Base-by-base conservation (phyloP, 1,140 invertebrate species). In the Drosophila sproati region DNA sequence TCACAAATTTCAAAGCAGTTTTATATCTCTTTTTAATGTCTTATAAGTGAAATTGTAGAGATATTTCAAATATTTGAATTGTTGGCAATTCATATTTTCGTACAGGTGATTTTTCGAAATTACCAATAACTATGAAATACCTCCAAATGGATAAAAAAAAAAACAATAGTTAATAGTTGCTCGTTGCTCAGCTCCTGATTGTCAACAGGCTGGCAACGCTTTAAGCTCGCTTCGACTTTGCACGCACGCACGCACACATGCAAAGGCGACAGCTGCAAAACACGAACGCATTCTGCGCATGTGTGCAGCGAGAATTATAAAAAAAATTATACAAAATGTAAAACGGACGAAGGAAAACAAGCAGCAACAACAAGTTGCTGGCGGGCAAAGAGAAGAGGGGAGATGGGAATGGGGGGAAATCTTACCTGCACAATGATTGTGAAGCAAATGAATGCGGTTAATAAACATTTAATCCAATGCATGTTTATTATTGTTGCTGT, bases 391-490 rank as follows among this genome's bases (percentile, higher is more conserved):
- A 28, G 31, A 29, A n/a, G 12, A n/a, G n/a, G 35, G 47, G 28
- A 60, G 10, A 28, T 7, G 3, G 6, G 20, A 34, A 56, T 35
- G 32, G 29, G 32, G 20, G 6, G 48, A 52, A 37, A 62, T 78
- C 91, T 92, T 78, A 92, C 91, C 91, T 92, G 79, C 72, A 89
- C 81, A 72, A 92, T 86, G 59, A 92, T 78, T 82, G 81, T 82
- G 61, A 88, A 82, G 76, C 81, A 91, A 80, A 92, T 75, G 48
- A 91, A 88, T 80, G 91, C 88, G 50, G 81, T 85, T 80, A 91
- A 82, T 91, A 91, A 89, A 82, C 91, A 80, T 91, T 92, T 92
- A 89, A 92, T 92, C 91, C 91, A 92, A 88, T 92, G 78, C 91
- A 92, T 92, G 81, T 88, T 92, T 88, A 88, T 87, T 87, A 72